phyloP scores from a whole-genome alignment of 2,113 vertebrate species.

The Phalacrocorax brasilianus region DNA sequence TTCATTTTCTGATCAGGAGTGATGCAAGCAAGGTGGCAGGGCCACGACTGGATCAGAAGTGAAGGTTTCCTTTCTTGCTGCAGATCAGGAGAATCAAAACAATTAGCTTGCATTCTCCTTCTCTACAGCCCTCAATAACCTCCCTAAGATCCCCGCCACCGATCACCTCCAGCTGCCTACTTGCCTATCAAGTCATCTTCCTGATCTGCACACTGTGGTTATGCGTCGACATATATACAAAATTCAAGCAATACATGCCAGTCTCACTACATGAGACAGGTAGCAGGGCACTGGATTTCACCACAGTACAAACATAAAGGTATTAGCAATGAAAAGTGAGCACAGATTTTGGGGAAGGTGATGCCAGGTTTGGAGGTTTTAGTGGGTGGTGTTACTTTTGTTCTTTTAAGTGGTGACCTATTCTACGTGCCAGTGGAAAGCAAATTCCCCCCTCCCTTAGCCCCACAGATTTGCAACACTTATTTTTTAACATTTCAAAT shows the following conservation, averaged over 20 bases:
- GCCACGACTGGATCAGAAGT: neutral
- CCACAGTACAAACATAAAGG: neutral
- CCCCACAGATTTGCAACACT: neutral
- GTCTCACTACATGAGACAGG: neutral
- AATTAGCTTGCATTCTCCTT: neutral
- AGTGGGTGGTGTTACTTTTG: neutral
- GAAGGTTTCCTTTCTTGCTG: neutral
- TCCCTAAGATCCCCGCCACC: neutral
- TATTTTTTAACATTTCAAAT: neutral
- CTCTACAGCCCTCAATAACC: neutral
- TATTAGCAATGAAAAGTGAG: neutral
- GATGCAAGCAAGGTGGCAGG: neutral
- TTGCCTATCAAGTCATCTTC: neutral
- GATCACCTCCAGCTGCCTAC: neutral
- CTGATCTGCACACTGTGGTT: neutral
- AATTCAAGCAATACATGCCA: neutral
- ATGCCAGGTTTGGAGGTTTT: neutral
- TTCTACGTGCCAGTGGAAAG: neutral
- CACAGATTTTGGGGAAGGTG: neutral
- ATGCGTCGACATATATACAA: neutral
- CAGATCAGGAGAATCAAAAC: neutral
- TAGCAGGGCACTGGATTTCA: neutral
- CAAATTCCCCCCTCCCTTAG: neutral
- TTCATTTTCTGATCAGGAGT: neutral
- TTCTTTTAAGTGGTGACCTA: neutral